A percentile compares a stretch with the other conserved stretches of the same genome.
These are phyloP conservation scores for Ameiurus melas DNA, from an alignment of 2,113 vertebrate genomes.

Conservation along the genomic window DNA sequence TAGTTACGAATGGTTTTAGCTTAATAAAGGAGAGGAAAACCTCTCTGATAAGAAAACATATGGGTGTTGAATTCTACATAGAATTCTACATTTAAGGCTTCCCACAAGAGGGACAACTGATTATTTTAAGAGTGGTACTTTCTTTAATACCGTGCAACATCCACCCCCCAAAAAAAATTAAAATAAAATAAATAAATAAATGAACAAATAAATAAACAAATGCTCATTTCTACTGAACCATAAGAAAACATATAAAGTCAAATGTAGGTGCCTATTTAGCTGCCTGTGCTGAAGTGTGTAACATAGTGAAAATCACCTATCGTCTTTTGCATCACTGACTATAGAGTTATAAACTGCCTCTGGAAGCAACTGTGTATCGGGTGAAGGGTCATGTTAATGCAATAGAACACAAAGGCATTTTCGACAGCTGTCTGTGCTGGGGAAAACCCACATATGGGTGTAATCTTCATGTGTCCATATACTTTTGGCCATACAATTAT, in stretches of 20 bases:
- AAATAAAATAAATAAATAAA: too few species aligned
- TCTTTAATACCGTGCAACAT: neutral
- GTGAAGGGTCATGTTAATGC: neutral
- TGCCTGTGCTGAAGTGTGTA: neutral
- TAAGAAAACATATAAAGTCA: neutral
- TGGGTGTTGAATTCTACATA: neutral
- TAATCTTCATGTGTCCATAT: neutral
- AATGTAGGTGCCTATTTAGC: neutral
- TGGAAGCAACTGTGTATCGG: neutral
- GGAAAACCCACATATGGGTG: neutral
- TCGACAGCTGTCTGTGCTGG: neutral
- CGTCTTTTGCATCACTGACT: neutral
- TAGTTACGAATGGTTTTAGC: neutral
- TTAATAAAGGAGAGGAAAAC: neutral
- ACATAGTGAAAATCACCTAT: neutral
- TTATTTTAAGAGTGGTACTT: neutral
- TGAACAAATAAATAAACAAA: too few species aligned
- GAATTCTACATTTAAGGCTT: neutral
- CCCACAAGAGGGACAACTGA: neutral
- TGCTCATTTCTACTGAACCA: neutral
- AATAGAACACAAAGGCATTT: neutral
- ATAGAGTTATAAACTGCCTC: neutral
- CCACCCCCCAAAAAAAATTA: too few species aligned
- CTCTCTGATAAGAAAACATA: neutral
- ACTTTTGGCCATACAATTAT: neutral